Evolutionary conservation across 2,113 vertebrate genomes (phyloP).

Genomic region (Elgaria multicarinata): DNA sequence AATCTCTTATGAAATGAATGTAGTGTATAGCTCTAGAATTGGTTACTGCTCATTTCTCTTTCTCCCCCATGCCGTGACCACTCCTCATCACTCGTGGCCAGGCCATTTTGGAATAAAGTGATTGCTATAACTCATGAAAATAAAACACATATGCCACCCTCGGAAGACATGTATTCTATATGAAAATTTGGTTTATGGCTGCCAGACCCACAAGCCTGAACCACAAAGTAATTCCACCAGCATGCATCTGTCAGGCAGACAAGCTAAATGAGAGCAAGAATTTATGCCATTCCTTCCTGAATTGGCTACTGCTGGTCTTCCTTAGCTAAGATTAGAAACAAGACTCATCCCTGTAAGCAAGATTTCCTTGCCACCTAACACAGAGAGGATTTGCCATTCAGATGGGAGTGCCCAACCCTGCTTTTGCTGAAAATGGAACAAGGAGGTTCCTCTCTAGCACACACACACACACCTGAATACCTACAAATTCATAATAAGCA

Average conservation of each 20-base stretch:
- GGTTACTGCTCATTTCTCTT: constrained; percentile 33
- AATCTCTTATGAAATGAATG: constrained; percentile 33
- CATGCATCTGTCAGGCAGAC: constrained; percentile 81
- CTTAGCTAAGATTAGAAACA: constrained; percentile 58
- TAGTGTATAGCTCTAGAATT: constrained; percentile 22
- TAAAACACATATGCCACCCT: constrained; percentile 76
- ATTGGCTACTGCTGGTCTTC: constrained; percentile 68
- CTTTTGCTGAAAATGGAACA: neutral
- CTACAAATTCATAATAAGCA: constrained; percentile 59
- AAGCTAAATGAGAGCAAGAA: constrained; percentile 81
- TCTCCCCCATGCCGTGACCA: constrained; percentile 36
- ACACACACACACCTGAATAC: neutral
- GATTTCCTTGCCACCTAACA: neutral
- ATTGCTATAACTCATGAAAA: constrained; percentile 78
- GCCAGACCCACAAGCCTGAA: constrained; percentile 83
- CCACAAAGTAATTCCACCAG: constrained; percentile 78
- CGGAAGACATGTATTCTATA: constrained; percentile 83
- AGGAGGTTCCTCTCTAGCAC: neutral
- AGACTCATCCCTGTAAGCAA: constrained; percentile 53
- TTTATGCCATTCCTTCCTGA: constrained; percentile 73
- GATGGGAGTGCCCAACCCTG: neutral
- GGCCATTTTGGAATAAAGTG: constrained; percentile 64
- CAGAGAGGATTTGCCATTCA: neutral
- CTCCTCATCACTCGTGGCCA: constrained; percentile 56
- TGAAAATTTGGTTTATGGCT: constrained; percentile 86